Evolutionary conservation across 2,797 vertebrate genomes (phyloP), one percentile per base, ranked within the genome.

Genomic region (Crenuchus spilurus): DNA sequence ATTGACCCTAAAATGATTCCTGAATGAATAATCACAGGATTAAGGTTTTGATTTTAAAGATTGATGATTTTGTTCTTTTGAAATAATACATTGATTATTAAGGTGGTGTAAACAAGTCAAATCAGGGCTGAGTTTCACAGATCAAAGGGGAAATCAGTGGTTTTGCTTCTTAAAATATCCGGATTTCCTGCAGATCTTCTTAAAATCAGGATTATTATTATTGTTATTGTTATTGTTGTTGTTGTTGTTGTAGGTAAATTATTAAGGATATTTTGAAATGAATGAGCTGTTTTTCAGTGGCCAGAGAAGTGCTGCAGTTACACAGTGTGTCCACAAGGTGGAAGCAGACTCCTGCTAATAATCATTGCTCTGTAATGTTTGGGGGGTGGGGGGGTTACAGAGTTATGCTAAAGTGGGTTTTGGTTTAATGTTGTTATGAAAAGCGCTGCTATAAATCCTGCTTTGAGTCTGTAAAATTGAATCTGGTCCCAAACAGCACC

Each of bases 301-400:
- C n/a, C n/a, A 28, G 7, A 26, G 4, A 49, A 1, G 3, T 4
- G 8, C 0, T 79, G 80, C 72, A 84, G 64, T 77, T 66, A 18
- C 51, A 0, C 10, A 14, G 41, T 0, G 24, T 20, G 37, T 2
- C 89, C 90, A 88, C 82, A 61, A 74, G 89, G 72, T 83, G 90
- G 78, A 31, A 24, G 35, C 55, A 74, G 22, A 37, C n/a, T 31
- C 2, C 11, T 31, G 28, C 30, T 31, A 39, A 49, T 69, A 3
- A 51, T 5, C 28, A 16, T 11, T 14, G 41, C 44, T 60, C 2
- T 18, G 16, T 20, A 11, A 37, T 33, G 16, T 30, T 26, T 30
- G 14, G 11, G 14, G 11, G 6, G 22, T 24, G 8, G 20, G 9
- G 46, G 11, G n/a, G n/a, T n/a, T n/a, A 49, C 46, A 11, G 46